Base-by-base conservation (phyloP, 2,113 vertebrate genomes). In the Monarcha castaneiventris region DNA sequence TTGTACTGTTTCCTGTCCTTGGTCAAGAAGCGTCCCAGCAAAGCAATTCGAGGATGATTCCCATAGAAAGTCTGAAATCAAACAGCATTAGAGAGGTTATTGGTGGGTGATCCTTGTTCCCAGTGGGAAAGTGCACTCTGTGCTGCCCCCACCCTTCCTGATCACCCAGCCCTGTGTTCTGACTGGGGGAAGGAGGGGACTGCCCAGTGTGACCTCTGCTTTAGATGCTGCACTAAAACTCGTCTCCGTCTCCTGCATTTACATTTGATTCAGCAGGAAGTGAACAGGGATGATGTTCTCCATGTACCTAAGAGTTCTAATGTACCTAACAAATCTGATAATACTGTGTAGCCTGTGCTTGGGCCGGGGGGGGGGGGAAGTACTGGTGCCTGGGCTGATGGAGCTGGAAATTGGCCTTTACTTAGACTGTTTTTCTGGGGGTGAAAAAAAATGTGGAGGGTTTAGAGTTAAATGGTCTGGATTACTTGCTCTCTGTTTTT, bases 1-100 rank as follows among this genome's bases (percentile, higher is more conserved):
- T 96, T 95, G 32, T 89, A 80, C 49, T 96, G 96, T 73, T 97
- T 98, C 78, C 96, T 96, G 56, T 94, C 87, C 93, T 96, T 96
- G 63, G 72, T 79, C 91, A 97, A 54, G 74, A 98, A 75, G 20
- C 82, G 97, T 39, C 94, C 96, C 92, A 97, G 84, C 58, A 97
- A 37, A 61, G 94, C 92, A 14, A 90, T 48, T 54, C 35, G 91
- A n/a, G 96, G 91, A 15, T 95, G 94, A 27, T 88, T 97, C 87
- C 89, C 90, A 2, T 96, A 79, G n/a, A 85, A 68, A 54, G 37
- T 64, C 98, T 98, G 82, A 67, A 95, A 88, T 55, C 35, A 78
- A 79, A 87, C 7, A 79, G 69, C 33, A 5, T 12, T 6, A 10
- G 25, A 43, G 62, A 55, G 32, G 58, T 93, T 54, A 73, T 17